Base-by-base conservation (phyloP, 2,113 vertebrate genomes). In the Chloropsis cyanopogon region DNA sequence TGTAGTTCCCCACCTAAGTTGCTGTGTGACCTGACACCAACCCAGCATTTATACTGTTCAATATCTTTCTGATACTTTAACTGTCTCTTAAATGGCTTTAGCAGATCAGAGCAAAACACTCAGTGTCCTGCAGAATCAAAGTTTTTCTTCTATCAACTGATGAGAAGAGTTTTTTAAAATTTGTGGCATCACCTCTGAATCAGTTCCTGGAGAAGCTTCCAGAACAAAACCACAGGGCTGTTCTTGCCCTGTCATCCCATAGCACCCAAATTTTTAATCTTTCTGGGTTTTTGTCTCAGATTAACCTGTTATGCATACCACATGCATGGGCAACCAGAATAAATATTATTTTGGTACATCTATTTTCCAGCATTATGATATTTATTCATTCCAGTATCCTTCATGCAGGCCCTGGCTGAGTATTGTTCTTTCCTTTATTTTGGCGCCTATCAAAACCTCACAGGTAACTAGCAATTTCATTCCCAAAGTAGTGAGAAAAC, bases 251-350 rank as follows among this genome's bases (percentile, higher is more conserved):
- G 0, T 8, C 5, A 26, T 12, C 23, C 24, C 28, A 44, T 1
- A 44, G 16, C 6, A 78, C 8, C 5, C 31, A 59, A 15, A 88
- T 14, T 77, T 66, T 70, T 49, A 78, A 70, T 25, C 16, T 17
- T 73, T n/a, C 25, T 16, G 15, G 0, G 6, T 16, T 84, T 90
- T 39, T 72, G 14, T 29, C 33, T 76, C 59, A 23, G 44, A 76
- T 68, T 46, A 85, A 52, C 50, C 29, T 59, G 29, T 47, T 59
- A 50, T 8, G 12, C 8, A 37, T n/a, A 56, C 4, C 4, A 6
- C 19, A 57, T 50, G 15, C n/a, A 80, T 0, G 0, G 52, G 42
- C 29, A 70, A 81, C 33, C 21, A 59, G 9, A 88, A 4, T 29
- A 76, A 80, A 15, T 17, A 46, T 39, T 69, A 26, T 53, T 80